Percentiles rank a stretch among this genome's conserved stretches.
Evolutionary conservation across 2,888 invertebrate species (phyloP).

Genomic region (Sesia apiformis): DNA sequence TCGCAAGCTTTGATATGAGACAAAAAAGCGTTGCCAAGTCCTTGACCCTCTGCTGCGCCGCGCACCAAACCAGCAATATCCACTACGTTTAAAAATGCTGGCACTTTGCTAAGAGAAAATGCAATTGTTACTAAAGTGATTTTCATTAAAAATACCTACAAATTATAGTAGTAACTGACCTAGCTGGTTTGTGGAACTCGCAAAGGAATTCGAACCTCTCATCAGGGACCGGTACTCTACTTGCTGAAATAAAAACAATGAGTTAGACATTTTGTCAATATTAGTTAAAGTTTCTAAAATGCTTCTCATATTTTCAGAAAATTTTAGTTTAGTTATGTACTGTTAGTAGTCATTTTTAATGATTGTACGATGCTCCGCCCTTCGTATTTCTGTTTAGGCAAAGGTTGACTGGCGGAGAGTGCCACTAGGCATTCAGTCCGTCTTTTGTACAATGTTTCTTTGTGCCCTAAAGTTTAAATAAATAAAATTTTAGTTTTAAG

Average conservation of each 20-base stretch:
- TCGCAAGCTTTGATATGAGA: conserved; percentile 99
- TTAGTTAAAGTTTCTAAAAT: too few relatives aligned
- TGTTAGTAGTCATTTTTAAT: too few relatives aligned
- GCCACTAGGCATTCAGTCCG: too few relatives aligned
- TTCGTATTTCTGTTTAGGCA: too few relatives aligned
- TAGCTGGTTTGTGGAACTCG: conserved; percentile 94
- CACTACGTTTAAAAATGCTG: conserved; percentile 97
- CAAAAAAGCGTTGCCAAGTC: conserved; percentile 98
- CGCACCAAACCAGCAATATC: conserved; percentile 99
- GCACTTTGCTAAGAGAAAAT: conserved; percentile 86
- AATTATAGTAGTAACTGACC: conserved; percentile 72
- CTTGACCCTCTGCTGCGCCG: conserved; percentile 98
- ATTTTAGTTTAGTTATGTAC: too few relatives aligned
- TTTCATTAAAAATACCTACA: background rate
- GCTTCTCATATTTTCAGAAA: too few relatives aligned
- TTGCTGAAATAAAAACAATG: conserved; percentile 68
- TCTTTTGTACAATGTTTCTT: too few relatives aligned
- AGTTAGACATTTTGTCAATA: conserved; percentile 15
- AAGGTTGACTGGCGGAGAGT: too few relatives aligned
- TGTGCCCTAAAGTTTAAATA: too few relatives aligned
- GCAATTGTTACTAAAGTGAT: background rate
- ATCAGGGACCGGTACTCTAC: conserved; percentile 98
- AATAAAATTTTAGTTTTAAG: too few relatives aligned
- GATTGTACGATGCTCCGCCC: too few relatives aligned
- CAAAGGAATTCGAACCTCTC: conserved; percentile 93